Conservation (phyloP, 2,113 vertebrate species). For the Paedocypris sp. region DNA sequence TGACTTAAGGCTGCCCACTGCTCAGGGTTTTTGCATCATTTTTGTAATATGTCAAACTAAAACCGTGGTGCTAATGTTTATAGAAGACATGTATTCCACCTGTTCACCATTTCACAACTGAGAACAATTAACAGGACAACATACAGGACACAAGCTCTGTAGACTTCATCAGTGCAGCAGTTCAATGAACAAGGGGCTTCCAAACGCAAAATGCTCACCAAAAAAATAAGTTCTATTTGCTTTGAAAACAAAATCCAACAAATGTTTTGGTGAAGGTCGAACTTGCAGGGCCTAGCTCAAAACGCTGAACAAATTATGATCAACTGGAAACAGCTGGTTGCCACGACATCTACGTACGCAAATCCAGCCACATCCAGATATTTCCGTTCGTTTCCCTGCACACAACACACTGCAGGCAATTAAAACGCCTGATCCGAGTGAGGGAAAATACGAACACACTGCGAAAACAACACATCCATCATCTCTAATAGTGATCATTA, state of each 20-base stretch:
- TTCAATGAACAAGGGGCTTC: conserved; percentile 52
- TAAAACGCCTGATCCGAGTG: conserved; percentile 20
- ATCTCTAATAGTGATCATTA: conserved; percentile 10
- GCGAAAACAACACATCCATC: conserved; percentile 26
- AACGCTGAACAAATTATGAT: conserved; percentile 69
- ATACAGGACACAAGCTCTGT: conserved; percentile 34
- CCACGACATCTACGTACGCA: conserved; percentile 31
- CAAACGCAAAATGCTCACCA: conserved; percentile 53
- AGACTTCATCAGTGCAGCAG: conserved; percentile 49
- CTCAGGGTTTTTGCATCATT: conserved; percentile 16
- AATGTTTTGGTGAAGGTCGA: conserved; percentile 62
- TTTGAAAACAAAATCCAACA: conserved; percentile 43
- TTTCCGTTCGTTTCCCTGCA: conserved; percentile 41
- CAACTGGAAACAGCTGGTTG: conserved; percentile 69
- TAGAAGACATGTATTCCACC: conserved; percentile 45
- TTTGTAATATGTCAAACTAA: conserved; percentile 38
- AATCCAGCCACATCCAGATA: conserved; percentile 30
- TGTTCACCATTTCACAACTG: conserved; percentile 59
- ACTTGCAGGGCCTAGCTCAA: conserved; percentile 48
- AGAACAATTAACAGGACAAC: conserved; percentile 54
- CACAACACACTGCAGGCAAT: conserved; percentile 30
- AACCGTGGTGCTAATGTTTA: conserved; percentile 42
- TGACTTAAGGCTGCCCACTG: no score
- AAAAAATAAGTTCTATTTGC: conserved; percentile 44
- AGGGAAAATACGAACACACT: conserved; percentile 21